Evolutionary conservation across 2,113 vertebrate species (phyloP), one percentile per base, ranked within the genome.

Genomic region (Menidia beryllina): DNA sequence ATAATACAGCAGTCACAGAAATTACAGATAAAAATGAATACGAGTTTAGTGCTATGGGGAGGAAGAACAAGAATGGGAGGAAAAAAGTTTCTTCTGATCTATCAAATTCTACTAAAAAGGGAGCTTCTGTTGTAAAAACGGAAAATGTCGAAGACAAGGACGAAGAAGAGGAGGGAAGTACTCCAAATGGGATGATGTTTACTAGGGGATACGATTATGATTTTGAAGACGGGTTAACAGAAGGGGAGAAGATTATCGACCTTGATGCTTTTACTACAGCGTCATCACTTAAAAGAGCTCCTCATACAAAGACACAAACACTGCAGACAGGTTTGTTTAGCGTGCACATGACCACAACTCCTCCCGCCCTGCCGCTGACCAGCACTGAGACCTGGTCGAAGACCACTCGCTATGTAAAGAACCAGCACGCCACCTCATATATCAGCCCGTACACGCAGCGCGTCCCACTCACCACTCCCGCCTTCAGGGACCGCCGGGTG

Each of bases 141-240:
- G 58, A 39, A 24, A 60, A 57, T 13, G 60, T 55, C 3, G 64
- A 78, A 1, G 38, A 81, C 24, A 12, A 2, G 19, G 75, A 77
- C 17, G 75, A 83, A 41, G 81, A 69, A 93, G 65, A 34, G 10
- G 91, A 92, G 25, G 91, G 92, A 27, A 93, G 93, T 20, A 91
- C 91, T 1, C 50, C 87, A 9, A 78, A 89, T 49, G 55, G 72
- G 39, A 27, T 38, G 38, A 57, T 59, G 60, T 83, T 88, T 51
- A 89, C 86, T 15, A 87, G 82, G 10, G 88, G 89, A 45, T 91
- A 91, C 55, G 90, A 94, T 79, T 90, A 94, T 52, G 76, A 92
- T 47, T 82, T 82, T 24, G 90, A 90, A 30, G 86, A 93, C 1
- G 69, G 61, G 48, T 61, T 70, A 2, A 53, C 49, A n/a, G 80